These are phyloP conservation scores for Gymnopithys bicolor DNA, from an alignment of 2,797 vertebrate genomes.

Conservation along the genomic window DNA sequence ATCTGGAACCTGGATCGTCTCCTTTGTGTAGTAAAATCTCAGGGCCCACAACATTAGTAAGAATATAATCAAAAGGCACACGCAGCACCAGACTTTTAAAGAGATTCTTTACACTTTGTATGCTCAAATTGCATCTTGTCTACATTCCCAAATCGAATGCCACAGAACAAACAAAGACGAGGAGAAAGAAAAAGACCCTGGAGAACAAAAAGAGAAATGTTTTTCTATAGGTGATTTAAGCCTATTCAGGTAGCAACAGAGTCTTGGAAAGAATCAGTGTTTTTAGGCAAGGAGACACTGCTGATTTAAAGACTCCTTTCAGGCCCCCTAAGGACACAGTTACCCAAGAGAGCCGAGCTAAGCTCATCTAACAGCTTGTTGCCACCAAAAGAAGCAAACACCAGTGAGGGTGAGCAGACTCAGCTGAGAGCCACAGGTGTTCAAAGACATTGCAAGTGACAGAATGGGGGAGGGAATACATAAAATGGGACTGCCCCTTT, in stretches of 20 bases:
- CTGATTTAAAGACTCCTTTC: conserved; percentile 19
- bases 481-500: background rate
- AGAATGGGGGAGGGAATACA: background rate
- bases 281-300: conserved; percentile 6
- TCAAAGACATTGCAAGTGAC: background rate
- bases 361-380: background rate
- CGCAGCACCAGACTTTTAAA: background rate
- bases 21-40: conserved; percentile 15
- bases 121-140: background rate
- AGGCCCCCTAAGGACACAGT: background rate
- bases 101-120: background rate
- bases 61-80: background rate
- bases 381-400: background rate
- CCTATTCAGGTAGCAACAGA: background rate
- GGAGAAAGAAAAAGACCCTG: background rate
- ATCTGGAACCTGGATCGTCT: background rate
- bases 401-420: background rate
- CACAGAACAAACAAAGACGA: conserved; percentile 1
- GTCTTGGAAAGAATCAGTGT: conserved; percentile 6
- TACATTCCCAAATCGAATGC: background rate
- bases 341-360: background rate
- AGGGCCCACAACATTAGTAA: background rate
- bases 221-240: conserved; percentile 34
- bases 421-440: background rate
- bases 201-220: background rate